Base-by-base conservation (phyloP, 2,113 vertebrate genomes). In the Psettodes erumei region DNA sequence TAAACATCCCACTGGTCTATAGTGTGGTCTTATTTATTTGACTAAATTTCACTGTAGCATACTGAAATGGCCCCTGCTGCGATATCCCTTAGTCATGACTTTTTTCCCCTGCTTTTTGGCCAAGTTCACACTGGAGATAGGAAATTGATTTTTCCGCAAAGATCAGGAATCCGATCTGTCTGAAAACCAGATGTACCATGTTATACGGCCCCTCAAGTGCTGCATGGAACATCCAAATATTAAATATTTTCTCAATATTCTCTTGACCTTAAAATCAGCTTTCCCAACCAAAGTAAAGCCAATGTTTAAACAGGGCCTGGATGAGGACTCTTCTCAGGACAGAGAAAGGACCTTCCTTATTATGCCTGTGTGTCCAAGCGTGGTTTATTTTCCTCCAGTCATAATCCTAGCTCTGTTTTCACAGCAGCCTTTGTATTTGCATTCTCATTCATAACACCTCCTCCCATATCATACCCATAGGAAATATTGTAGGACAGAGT, bases 361-460 rank as follows among this genome's bases (percentile, higher is more conserved):
- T 59, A 30, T 35, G 54, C n/a, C 3, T 40, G n/a, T 66, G 66
- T 63, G 63, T 80, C 65, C 76, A 64, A 51, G 32, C 23, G 0
- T 70, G 42, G 65, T 88, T 88, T 81, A 85, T 78, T 78, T 85
- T 88, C 81, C 69, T 80, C 38, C 43, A 40, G 25, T 84, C 62
- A 65, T 82, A 81, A 87, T 72, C 82, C 84, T 45, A 35, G 28
- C 79, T 86, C 86, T 90, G 86, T 90, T 89, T 90, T 81, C 69
- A 71, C 82, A 84, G 79, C 78, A 75, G 76, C 42, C 56, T 43
- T 73, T 75, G 47, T 80, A 83, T 89, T 90, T 83, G 76, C 74
- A 88, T 90, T 91, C 75, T 48, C 69, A 85, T 77, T 83, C 75
- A 83, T 23, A 59, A 40, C 51, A 18, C 64, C 70, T 82, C 63